Evolutionary conservation across 2,888 invertebrate genomes (phyloP).

Genomic region (Anagyrus pseudococci): DNA sequence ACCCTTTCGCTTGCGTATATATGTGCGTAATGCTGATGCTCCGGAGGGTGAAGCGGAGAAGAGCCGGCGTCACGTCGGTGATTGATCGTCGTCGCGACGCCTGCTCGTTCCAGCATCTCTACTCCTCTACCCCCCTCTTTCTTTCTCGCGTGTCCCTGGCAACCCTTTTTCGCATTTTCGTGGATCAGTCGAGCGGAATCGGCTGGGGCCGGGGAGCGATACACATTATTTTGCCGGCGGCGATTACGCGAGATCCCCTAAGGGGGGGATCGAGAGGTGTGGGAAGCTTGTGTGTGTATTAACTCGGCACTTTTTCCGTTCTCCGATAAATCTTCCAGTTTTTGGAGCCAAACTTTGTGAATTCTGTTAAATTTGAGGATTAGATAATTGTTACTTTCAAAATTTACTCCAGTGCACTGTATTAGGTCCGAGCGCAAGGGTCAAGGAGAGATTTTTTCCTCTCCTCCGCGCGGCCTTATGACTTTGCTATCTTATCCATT

Average conservation of each 20-base stretch:
- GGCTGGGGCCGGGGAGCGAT: neutral
- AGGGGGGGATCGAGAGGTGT: too few species aligned
- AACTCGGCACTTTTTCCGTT: neutral
- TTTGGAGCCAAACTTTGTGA: too few species aligned
- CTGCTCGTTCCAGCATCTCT: neutral
- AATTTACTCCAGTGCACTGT: too few species aligned
- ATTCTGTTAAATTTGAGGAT: neutral
- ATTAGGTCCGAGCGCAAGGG: neutral
- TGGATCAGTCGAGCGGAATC: constrained; percentile 52
- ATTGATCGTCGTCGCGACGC: constrained; percentile 57
- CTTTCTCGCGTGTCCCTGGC: constrained; percentile 39
- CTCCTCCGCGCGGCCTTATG: constrained; percentile 24
- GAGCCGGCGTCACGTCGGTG: too few species aligned
- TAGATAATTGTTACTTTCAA: neutral
- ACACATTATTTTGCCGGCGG: neutral
- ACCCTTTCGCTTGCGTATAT: too few species aligned
- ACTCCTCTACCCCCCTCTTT: neutral
- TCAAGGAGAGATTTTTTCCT: too few species aligned
- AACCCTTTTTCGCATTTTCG: constrained; percentile 57
- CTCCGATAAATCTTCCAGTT: neutral
- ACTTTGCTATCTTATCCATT: constrained; percentile 55
- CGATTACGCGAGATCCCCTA: too few species aligned
- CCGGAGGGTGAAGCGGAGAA: too few species aligned
- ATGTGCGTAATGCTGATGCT: too few species aligned
- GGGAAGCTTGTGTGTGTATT: too few species aligned